A percentile compares a stretch with the other conserved stretches of the same genome.
Evolutionary conservation across 2,888 invertebrate genomes (phyloP).

Genomic region (Meganola albula): DNA sequence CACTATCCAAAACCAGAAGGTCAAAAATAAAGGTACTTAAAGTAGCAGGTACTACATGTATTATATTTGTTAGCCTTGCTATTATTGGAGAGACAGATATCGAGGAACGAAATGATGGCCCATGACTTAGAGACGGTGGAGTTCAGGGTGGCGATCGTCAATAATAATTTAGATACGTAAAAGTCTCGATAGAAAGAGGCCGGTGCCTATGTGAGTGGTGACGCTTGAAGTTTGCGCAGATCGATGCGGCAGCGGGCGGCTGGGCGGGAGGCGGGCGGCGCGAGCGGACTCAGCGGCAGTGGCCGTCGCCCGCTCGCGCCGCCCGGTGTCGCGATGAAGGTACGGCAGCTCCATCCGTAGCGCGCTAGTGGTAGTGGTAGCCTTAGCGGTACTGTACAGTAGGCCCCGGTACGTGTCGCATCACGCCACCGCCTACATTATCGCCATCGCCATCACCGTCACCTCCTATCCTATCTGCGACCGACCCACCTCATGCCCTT

Average conservation of each 20-base stretch:
- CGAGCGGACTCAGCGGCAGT: slow-evolving; percentile 33
- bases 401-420: slow-evolving; percentile 56
- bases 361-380: slow-evolving; percentile 65
- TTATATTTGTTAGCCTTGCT: no score
- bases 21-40: no score
- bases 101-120: no score
- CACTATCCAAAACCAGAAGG: no score
- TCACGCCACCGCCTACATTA: slow-evolving; percentile 35
- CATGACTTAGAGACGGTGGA: no score
- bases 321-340: slow-evolving; percentile 72
- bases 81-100: no score
- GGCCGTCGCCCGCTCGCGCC: slow-evolving; percentile 35
- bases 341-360: slow-evolving; percentile 59
- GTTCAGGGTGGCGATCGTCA: no score
- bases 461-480: slow-evolving; percentile 18
- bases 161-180: no score
- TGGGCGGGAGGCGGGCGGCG: slow-evolving; percentile 34
- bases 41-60: no score
- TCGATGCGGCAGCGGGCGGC: slow-evolving; percentile 9
- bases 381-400: slow-evolving; percentile 64
- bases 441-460: slow-evolving; percentile 28
- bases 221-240: slow-evolving; percentile 35
- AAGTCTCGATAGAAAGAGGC: neutral
- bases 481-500: slow-evolving; percentile 15
- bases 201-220: slow-evolving; percentile 18